Base-by-base conservation (phyloP, 1,140 invertebrate genomes). In the Chelonus insularis region DNA sequence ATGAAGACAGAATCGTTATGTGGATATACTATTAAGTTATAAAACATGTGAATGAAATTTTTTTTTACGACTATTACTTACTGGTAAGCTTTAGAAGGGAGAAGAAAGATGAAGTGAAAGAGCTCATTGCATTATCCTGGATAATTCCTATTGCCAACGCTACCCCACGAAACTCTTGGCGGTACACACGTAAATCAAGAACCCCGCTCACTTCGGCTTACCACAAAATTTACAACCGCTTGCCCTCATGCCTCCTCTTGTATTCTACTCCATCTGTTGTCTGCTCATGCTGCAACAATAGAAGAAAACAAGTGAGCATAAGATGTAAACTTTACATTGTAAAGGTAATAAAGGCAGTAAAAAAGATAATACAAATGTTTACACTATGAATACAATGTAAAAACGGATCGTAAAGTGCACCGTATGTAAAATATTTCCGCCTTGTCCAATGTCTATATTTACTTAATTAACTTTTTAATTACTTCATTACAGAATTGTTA, bases 171-270 rank as follows among this genome's bases (percentile, higher is more conserved):
- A 64, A 56, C 23, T 61, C 45, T 61, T 51, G 48, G 11, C 55
- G 32, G 25, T 61, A 64, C 54, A 64, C 58, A 51, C 63, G 63
- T 64, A 61, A 64, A 64, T 64, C 63, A 64, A 64, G 52, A 25
- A 48, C 21, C 34, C 16, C 65, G 55, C 45, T 62, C 23, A 65
- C 65, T 71, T 67, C 63, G 63, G 71, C 69, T 73, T 73, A 73
- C 62, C 63, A 57, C 50, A 48, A 72, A 73, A 73, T 73, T 73
- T 73, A 72, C 72, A 67, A 66, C 69, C 64, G 8, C 65, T 57
- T 65, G 32, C 29, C 64, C 64, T 25, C 43, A n/a, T 23, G 29
- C 25, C 25, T 29, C 25, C 25, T 29, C 34, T 37, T 12, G 36
- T 37, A n/a, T 12, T 37, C 36, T 36, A 21, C 54, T 41, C 41